A percentile compares a stretch with the other conserved stretches of the same genome.
phyloP scores from a whole-genome alignment of 2,888 invertebrate species.

The Ryuthela nishihirai region DNA sequence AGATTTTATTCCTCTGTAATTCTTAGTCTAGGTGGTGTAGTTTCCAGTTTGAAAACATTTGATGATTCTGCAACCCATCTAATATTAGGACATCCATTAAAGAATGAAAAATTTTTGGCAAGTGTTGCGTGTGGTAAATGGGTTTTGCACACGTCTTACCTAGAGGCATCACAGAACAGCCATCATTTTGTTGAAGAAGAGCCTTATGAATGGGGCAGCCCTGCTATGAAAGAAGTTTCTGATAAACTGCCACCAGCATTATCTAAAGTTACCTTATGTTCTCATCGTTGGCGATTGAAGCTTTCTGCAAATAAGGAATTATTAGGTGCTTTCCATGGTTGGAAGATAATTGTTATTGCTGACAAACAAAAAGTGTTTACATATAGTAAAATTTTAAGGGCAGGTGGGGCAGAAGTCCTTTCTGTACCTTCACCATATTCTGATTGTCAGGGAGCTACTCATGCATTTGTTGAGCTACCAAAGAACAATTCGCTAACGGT shows the following conservation, averaged over 20 bases:
- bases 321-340: conserved; percentile 50
- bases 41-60: conserved; percentile 58
- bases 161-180: conserved; percentile 62
- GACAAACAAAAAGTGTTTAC: conserved; percentile 58
- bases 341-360: conserved; percentile 58
- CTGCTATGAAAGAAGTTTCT: conserved; percentile 47
- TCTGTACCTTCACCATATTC: conserved; percentile 59
- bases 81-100: conserved; percentile 64
- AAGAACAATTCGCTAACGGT: conserved; percentile 49
- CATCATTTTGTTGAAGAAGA: conserved; percentile 70
- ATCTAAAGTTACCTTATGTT: conserved; percentile 48
- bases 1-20: conserved; percentile 58
- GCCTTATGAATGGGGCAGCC: conserved; percentile 80
- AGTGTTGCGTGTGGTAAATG: conserved; percentile 84
- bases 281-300: conserved; percentile 62
- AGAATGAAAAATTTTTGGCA: conserved; percentile 83
- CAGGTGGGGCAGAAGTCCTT: conserved; percentile 70
- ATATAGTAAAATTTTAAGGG: conserved; percentile 67
- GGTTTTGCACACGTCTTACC: conserved; percentile 76
- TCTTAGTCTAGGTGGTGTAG: conserved; percentile 61
- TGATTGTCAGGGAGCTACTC: conserved; percentile 59
- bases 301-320: conserved; percentile 51
- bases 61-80: conserved; percentile 70
- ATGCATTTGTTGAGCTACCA: conserved; percentile 65
- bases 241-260: conserved; percentile 21